Evolutionary conservation across 1,140 invertebrate species (phyloP).

Genomic region (Hypsibius dujardini): DNA sequence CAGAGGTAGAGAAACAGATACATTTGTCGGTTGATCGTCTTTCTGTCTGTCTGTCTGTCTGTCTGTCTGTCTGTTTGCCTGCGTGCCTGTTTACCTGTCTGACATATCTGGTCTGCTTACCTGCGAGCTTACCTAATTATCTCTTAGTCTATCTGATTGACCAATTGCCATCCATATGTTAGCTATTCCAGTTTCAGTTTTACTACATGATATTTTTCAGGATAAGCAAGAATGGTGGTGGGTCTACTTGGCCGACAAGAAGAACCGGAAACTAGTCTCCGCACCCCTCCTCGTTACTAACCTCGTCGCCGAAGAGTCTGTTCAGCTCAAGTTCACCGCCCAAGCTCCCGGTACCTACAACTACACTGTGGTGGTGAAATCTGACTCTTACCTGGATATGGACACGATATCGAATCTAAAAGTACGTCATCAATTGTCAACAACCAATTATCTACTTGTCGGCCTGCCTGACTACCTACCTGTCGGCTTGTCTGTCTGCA

Average conservation of each 20-base stretch:
- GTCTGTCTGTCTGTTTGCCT: too few species aligned
- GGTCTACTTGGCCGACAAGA: slow-evolving; percentile 88
- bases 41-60: too few species aligned
- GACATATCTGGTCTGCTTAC: too few species aligned
- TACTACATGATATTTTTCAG: slow-evolving; percentile 46
- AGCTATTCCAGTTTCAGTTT: slow-evolving; percentile 19
- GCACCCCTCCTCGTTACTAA: slow-evolving; percentile 65
- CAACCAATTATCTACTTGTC: slow-evolving; percentile 22
- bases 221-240: slow-evolving; percentile 99
- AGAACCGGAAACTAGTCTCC: slow-evolving; percentile 68
- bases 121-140: too few species aligned
- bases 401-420: slow-evolving; percentile 79
- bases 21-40: slow-evolving; percentile 15
- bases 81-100: too few species aligned
- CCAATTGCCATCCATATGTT: slow-evolving; percentile 13
- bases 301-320: slow-evolving; percentile 38
- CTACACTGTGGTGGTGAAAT: slow-evolving; percentile 77
- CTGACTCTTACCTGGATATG: slow-evolving; percentile 85
- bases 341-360: slow-evolving; percentile 73
- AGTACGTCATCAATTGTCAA: slow-evolving; percentile 31
- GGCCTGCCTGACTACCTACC: neutral
- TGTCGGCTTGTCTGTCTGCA: too few species aligned
- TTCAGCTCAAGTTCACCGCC: slow-evolving; percentile 86
- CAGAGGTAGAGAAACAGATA: slow-evolving; percentile 41
- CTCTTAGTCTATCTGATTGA: too few species aligned